Conservation (phyloP, 2,888 invertebrate species). For the Charanyca ferruginea region DNA sequence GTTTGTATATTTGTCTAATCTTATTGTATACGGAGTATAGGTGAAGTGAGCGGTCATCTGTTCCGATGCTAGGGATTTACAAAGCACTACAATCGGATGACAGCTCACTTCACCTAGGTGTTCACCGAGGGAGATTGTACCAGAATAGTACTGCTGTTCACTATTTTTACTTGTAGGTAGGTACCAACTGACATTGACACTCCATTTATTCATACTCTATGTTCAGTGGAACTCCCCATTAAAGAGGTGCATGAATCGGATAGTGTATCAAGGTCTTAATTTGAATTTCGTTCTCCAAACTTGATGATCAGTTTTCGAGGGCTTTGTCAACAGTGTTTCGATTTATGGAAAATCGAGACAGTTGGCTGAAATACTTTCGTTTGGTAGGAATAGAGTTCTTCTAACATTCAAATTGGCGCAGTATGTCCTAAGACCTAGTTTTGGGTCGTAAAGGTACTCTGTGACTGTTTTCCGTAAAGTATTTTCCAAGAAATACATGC, state of each 20-base stretch:
- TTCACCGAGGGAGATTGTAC: too few species aligned
- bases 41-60: too few species aligned
- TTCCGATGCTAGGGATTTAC: too few species aligned
- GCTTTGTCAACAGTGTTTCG: constrained; percentile 64
- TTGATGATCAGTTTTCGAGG: constrained; percentile 71
- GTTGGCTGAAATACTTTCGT: constrained; percentile 47
- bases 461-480: not conserved
- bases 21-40: too few species aligned
- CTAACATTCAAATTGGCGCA: constrained; percentile 21
- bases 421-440: constrained; percentile 17
- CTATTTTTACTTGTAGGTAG: not conserved
- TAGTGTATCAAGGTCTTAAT: constrained; percentile 74
- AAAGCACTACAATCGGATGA: too few species aligned
- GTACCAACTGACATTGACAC: not conserved
- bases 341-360: constrained; percentile 30
- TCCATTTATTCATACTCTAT: constrained; percentile 44
- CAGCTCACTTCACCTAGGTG: too few species aligned
- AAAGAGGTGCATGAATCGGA: constrained; percentile 71
- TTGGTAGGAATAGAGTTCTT: constrained; percentile 27
- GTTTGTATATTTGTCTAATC: too few species aligned
- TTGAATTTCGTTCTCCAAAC: constrained; percentile 72
- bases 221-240: constrained; percentile 32
- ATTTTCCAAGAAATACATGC: constrained; percentile 3
- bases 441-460: not conserved
- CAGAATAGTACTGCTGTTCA: too few species aligned